Evolutionary conservation across 2,113 vertebrate genomes (phyloP).

Genomic region (Psilopsiagon aurifrons): DNA sequence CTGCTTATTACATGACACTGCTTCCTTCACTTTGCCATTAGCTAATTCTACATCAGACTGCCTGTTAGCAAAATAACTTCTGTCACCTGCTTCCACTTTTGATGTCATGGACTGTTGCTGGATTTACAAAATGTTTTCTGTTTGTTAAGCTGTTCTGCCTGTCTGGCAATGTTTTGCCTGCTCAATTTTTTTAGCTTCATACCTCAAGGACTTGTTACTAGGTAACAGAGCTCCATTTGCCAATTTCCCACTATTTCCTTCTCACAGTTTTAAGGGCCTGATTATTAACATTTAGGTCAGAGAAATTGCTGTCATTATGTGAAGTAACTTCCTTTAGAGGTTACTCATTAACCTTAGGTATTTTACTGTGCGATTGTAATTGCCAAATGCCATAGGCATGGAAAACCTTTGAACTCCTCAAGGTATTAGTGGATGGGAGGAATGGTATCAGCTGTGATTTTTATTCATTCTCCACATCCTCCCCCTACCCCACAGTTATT

Average conservation of each 20-base stretch:
- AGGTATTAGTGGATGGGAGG: conserved; percentile 73
- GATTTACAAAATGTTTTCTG: conserved; percentile 74
- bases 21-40: conserved; percentile 71
- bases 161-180: conserved; percentile 64
- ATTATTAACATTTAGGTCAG: conserved; percentile 93
- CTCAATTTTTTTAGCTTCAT: conserved; percentile 66
- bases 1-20: neutral
- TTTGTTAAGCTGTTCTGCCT: conserved; percentile 76
- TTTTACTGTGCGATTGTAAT: conserved; percentile 90
- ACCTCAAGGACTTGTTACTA: conserved; percentile 83
- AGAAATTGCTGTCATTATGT: conserved; percentile 97
- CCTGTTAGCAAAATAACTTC: conserved; percentile 70
- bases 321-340: conserved; percentile 92
- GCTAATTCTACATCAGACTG: conserved; percentile 40
- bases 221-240: conserved; percentile 86
- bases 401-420: conserved; percentile 82
- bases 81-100: conserved; percentile 81
- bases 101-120: conserved; percentile 52
- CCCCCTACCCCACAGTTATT: neutral
- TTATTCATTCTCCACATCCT: neutral
- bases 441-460: conserved; percentile 68
- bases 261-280: conserved; percentile 85
- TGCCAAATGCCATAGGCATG: conserved; percentile 89
- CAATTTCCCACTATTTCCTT: conserved; percentile 90
- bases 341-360: conserved; percentile 93